Evolutionary conservation across 2,113 vertebrate genomes (phyloP), one percentile per base, ranked within the genome.

Genomic region (Podocnemis expansa): DNA sequence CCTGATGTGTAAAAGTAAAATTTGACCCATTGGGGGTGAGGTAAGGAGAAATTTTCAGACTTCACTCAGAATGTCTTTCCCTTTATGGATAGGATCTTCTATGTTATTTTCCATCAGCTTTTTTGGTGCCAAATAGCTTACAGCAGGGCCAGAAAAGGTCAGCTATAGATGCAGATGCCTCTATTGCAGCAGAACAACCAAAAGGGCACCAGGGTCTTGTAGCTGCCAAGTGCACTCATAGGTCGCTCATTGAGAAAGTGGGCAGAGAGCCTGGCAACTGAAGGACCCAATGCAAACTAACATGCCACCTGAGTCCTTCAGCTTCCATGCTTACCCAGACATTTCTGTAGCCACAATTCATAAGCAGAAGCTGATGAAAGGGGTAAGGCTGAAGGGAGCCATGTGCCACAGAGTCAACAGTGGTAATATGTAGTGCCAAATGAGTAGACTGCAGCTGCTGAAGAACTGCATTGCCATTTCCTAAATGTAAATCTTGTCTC

Each of bases 221-320:
- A 34, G 52, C 19, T 96, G 87, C 84, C 85, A 96, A 93, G 25
- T 10, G 52, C 0, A 0, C 5, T 9, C 17, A 27, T 29, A 93
- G 91, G 73, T 85, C 80, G 88, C 38, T 88, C 82, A 88, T 70
- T 10, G 85, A 56, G 80, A 45, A 89, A 45, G 4, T 49, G 54
- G 86, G 58, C 14, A 11, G 51, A 94, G 47, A 92, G 31, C 2
- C 73, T 12, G 27, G 11, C 55, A 92, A 83, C 31, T 63, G 38
- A 88, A 94, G 52, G 86, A 90, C 92, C 63, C 96, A 95, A 83
- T 16, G 21, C 11, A 86, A 88, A 93, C 24, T 47, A 63, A 95
- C 96, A 93, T 82, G 78, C 70, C 91, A 94, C 78, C 79, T 95
- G 92, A 91, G 54, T 89, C 81, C 93, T 97, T 78, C 91, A 93